Percentiles rank a stretch among this genome's conserved stretches.
phyloP scores from a whole-genome alignment of 2,888 invertebrate genomes.

The Nudaria mundana region DNA sequence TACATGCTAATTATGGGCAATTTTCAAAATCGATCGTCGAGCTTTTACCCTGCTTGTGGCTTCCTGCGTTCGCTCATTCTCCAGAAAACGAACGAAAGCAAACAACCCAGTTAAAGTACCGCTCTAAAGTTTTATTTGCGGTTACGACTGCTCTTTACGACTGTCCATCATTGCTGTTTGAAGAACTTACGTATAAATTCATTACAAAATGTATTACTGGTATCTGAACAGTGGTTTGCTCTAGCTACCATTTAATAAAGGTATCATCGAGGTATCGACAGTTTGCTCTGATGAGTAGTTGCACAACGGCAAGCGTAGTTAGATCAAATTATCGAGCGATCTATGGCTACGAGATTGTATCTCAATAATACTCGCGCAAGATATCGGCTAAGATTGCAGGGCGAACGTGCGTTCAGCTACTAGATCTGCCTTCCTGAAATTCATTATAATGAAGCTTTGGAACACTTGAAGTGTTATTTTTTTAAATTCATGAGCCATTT shows the following conservation, averaged over 20 bases:
- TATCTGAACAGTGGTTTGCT: constrained; percentile 27
- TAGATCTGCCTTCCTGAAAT: constrained; percentile 58
- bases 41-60: constrained; percentile 70
- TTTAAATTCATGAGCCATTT: constrained; percentile 38
- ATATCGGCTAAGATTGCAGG: constrained; percentile 62
- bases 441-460: constrained; percentile 42
- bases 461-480: constrained; percentile 25
- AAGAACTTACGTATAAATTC: constrained; percentile 20
- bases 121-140: constrained; percentile 29
- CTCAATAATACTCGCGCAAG: constrained; percentile 73
- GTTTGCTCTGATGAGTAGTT: constrained; percentile 71
- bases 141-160: constrained; percentile 18
- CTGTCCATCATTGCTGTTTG: constrained; percentile 9
- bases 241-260: constrained; percentile 75
- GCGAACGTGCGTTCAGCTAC: constrained; percentile 57
- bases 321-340: constrained; percentile 73
- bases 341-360: constrained; percentile 77
- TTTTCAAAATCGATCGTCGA: constrained; percentile 79
- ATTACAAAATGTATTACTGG: constrained; percentile 34
- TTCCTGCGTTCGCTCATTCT: constrained; percentile 66
- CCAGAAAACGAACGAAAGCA: constrained; percentile 51
- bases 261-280: constrained; percentile 64
- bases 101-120: constrained; percentile 41
- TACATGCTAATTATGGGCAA: constrained; percentile 79
- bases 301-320: constrained; percentile 67